phyloP scores from a whole-genome alignment of 2,888 invertebrate species.

The Xanthia togata region DNA sequence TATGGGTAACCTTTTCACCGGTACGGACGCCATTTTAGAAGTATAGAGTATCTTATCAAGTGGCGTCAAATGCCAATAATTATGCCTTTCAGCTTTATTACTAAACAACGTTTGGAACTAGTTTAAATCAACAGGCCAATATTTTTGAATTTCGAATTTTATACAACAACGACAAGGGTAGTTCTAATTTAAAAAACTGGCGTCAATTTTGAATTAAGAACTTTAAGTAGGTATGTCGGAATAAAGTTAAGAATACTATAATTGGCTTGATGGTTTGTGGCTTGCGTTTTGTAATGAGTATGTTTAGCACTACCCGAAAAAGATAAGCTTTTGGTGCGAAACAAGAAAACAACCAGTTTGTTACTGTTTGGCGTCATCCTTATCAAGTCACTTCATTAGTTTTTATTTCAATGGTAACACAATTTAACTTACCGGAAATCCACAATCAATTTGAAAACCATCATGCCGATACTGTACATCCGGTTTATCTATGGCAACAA shows the following conservation, averaged over 20 bases:
- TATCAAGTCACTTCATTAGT: no score
- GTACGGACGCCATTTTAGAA: not conserved
- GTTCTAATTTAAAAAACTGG: not conserved
- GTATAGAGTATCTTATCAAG: not conserved
- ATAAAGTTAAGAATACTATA: not conserved
- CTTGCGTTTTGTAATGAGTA: not conserved
- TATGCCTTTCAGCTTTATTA: not conserved
- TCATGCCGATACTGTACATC: conserved; percentile 29
- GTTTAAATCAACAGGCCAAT: not conserved
- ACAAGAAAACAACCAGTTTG: no score
- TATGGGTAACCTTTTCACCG: conserved; percentile 23
- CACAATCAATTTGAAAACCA: conserved; percentile 23
- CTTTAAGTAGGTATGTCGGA: not conserved
- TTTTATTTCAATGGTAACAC: conserved; percentile 3
- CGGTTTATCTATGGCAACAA: conserved; percentile 38
- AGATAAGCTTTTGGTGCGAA: not conserved
- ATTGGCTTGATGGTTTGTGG: not conserved
- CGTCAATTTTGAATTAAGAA: not conserved
- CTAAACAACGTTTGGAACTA: not conserved
- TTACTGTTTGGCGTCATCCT: no score
- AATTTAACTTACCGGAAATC: conserved; percentile 36
- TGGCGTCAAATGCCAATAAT: not conserved
- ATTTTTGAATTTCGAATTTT: conserved; percentile 5
- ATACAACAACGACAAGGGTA: not conserved
- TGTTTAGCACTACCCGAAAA: not conserved